Base-by-base conservation (phyloP, 1,140 invertebrate genomes). In the Drosophila serrata region DNA sequence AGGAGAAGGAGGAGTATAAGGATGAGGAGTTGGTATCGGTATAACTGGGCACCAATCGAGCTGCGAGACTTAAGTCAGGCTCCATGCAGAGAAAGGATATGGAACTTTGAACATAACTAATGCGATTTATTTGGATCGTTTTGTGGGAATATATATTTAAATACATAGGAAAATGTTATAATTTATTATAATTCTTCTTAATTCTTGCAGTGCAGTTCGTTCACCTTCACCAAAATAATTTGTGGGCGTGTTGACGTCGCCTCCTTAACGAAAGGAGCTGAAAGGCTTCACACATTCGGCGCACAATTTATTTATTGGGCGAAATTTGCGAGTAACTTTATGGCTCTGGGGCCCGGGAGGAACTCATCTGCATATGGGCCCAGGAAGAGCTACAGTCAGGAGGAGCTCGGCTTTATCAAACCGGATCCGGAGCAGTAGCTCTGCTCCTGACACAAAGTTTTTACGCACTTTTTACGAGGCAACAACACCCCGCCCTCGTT, bases 391-490 rank as follows among this genome's bases (percentile, higher is more conserved):
- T 19, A 51, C 48, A 40, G 42, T 4, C 49, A 46, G 49, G n/a
- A 62, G 22, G 6, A 39, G 39, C 77, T 40, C 35, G 40, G 40
- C 53, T 67, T 88, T 88, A 87, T 88, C 84, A 82, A 81, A 35
- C 12, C 12, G 33, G 42, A 58, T 37, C 33, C 46, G 57, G 73
- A 64, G 17, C 43, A 19, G 57, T 59, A 7, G n/a, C 56, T 55
- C 72, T 53, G 72, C 61, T 51, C 33, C 62, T 76, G 74, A 43
- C 49, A 58, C 39, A 78, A 87, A 90, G 48, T 87, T 87, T 69
- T 88, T 84, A 88, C 85, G 84, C 80, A 87, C 68, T 87, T 87
- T 87, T 87, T 87, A 87, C 80, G 84, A 88, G 63, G 61, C 62
- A 56, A 68, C 53, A 49, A 33, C 45, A 33, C 22, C 29, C 27